Evolutionary conservation across 2,113 vertebrate species (phyloP), one percentile per base, ranked within the genome.

Genomic region (Perca fluviatilis): DNA sequence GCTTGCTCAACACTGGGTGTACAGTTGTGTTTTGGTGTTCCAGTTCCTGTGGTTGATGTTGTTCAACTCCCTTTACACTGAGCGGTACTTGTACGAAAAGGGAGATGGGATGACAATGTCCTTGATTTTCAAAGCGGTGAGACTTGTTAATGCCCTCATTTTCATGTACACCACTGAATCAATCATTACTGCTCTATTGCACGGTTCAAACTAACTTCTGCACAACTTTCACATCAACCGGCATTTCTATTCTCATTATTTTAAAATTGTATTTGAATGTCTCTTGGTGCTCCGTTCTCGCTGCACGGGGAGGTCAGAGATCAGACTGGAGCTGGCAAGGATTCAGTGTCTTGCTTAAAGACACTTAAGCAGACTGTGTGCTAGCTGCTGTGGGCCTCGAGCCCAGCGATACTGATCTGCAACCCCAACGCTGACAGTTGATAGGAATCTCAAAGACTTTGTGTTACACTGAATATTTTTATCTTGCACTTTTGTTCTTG

Each of bases 341-440:
- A 88, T 86, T 88, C 86, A 84, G 78, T 80, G 86, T 88, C 74
- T 90, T 87, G 88, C 86, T 86, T 82, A 90, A 82, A 92, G 88
- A 87, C 89, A 88, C 88, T 89, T 71, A 36, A 80, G 75, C 62
- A 87, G 80, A 73, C 82, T 54, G 65, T 76, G 56, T 62, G 62
- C 36, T 77, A n/a, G 71, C 71, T 75, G 11, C 65, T 53, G 53
- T 69, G 74, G 69, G 79, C 67, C 72, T 75, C 23, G 11, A 79
- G 82, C 79, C 73, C 76, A 77, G 70, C 75, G 43, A 63, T 21
- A 21, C 73, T 80, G 76, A 71, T 77, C 82, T 88, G 66, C 84
- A 83, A 83, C 79, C 77, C 73, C 69, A 25, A 46, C 74, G 30
- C 79, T 68, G 79, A 81, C 54, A 82, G 71, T 6, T 78, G 81